A percentile compares a stretch with the other conserved stretches of the same genome.
These are phyloP conservation scores for Heteromormyrus szaboi DNA, from an alignment of 2,797 vertebrate genomes.

Conservation along the genomic window DNA sequence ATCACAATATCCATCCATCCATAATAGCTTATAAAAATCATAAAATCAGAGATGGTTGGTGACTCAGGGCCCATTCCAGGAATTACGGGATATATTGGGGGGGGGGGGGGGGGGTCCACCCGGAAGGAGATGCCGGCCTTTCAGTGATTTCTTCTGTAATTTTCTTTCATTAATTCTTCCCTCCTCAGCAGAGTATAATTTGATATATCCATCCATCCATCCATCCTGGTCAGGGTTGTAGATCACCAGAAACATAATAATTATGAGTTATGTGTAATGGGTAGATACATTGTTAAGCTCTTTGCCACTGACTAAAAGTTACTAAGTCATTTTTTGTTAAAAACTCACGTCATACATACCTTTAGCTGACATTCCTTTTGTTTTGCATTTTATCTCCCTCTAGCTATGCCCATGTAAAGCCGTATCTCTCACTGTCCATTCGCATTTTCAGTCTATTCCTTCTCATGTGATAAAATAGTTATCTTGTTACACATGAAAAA, in stretches of 20 bases:
- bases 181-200: neutral
- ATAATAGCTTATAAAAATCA: neutral
- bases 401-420: neutral
- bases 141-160: neutral
- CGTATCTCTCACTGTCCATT: slow-evolving; percentile 36
- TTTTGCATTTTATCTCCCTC: slow-evolving; percentile 5
- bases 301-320: neutral
- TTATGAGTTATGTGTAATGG: neutral
- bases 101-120: neutral
- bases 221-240: neutral
- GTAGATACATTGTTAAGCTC: neutral
- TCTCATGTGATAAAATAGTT: slow-evolving; percentile 51
- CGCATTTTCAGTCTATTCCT: slow-evolving; percentile 48
- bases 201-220: neutral
- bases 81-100: neutral
- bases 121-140: neutral
- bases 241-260: neutral
- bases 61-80: neutral
- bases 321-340: neutral
- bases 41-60: neutral
- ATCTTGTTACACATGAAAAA: slow-evolving; percentile 66
- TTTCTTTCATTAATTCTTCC: neutral
- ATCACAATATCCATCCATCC: neutral
- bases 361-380: neutral
- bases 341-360: neutral